These are phyloP conservation scores for Philaethria dido DNA, from an alignment of 2,888 invertebrate species.

Conservation along the genomic window DNA sequence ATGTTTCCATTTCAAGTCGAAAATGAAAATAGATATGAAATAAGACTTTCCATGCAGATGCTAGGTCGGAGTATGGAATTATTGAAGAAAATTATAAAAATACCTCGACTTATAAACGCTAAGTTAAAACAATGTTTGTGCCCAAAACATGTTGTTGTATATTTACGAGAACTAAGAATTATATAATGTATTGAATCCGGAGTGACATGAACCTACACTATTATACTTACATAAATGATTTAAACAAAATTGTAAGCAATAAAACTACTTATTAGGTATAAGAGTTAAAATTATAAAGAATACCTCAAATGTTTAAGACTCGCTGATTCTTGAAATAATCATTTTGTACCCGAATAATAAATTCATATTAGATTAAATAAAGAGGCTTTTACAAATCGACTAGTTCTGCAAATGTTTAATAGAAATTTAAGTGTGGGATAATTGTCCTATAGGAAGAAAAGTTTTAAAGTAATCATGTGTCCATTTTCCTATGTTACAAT, in stretches of 20 bases:
- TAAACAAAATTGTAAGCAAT: background rate
- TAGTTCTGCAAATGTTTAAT: background rate
- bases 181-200: background rate
- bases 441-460: background rate
- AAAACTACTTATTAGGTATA: background rate
- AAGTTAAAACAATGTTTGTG: background rate
- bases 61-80: background rate
- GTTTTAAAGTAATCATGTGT: too few relatives aligned
- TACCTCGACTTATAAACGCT: conserved; percentile 9
- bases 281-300: background rate
- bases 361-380: background rate
- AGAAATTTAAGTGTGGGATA: background rate
- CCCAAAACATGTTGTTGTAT: conserved; percentile 5
- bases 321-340: background rate
- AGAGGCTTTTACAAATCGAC: background rate
- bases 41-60: background rate
- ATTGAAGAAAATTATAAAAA: background rate
- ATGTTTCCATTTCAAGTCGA: background rate
- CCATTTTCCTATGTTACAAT: background rate
- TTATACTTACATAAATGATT: background rate
- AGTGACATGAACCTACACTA: background rate
- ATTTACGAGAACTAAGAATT: background rate
- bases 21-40: background rate
- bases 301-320: conserved; percentile 8
- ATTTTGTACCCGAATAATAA: background rate